Base-by-base conservation (phyloP, 2,113 vertebrate genomes). In the Osmerus mordax region DNA sequence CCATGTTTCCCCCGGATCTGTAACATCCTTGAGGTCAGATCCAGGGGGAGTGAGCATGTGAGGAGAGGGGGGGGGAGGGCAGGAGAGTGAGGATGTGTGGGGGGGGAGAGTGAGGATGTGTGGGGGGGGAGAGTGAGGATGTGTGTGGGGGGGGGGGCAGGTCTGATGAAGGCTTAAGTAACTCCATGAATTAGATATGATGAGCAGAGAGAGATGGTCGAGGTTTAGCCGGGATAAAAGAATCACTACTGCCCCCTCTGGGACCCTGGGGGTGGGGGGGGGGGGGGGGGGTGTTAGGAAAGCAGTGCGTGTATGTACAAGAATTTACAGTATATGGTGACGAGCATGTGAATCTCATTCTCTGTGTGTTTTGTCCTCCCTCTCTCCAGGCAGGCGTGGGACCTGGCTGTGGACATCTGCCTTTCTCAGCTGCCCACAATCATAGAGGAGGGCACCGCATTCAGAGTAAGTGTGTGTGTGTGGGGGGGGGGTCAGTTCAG, bases 371-470 rank as follows among this genome's bases (percentile, higher is more conserved):
- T 70, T 78, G 19, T 23, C 62, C 18, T 78, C 68, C 72, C 79
- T 73, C 54, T 72, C 77, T 77, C 0, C 84, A 99, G 97, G 97
- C 96, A 99, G 84, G 97, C 97, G 0, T 99, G 97, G 97, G 97
- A 99, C 88, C 94, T 99, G 0, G 97, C 97, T 0, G 97, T 99
- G 72, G 97, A 99, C 89, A 99, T 99, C 73, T 99, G 97, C 80
- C 96, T 99, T 68, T 99, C 97, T 71, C 97, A 99, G 82, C 90
- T 99, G 69, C 97, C 97, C 1, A 99, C 97, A 21, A 99, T 99
- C 85, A 99, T 99, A 0, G 97, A 98, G 84, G 97, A 98, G 70
- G 97, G 96, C 83, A 99, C 96, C 0, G 95, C 96, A 7, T 99
- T 99, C 84, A 93, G 96, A 90, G 97, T 99, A 84, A 96, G 96